Evolutionary conservation across 2,888 invertebrate genomes (phyloP), one percentile per base, ranked within the genome.

Genomic region (Allophyes oxyacanthae): DNA sequence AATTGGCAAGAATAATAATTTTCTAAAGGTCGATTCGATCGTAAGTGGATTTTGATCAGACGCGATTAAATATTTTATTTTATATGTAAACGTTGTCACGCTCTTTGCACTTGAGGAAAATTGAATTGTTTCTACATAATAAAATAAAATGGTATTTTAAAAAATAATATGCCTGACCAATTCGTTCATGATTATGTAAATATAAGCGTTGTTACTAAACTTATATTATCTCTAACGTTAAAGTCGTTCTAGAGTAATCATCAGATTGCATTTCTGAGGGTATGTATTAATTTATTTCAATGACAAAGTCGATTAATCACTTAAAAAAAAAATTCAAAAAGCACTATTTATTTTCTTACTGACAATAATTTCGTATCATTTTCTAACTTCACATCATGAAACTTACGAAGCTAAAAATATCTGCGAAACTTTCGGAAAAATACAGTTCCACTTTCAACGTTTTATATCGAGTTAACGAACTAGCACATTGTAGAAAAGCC

Each of bases 1-100:
- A 75, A 51, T 55, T 51, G 70, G 64, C 62, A 75, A 69, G 72
- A 75, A 81, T 77, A 73, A 79, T 76, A 72, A 75, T 80, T 78
- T 78, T 74, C 61, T 58, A 75, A 71, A 59, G 56, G 66, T 64
- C 57, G 72, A 73, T 72, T 64, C 72, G 20, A 20, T 20, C 20
- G 63, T 72, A 71, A 77, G 58, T 74, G 52, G 50, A 60, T 77
- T 77, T 63, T 66, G 62, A 70, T 74, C 56, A 66, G 57, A 70
- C 56, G 62, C 52, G 49, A 72, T 65, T 40, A 46, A 25, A 20
- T 56, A 46, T 59, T 41, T 49, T 14, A 38, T 49, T 38, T 38
- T 11, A 34, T 34, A 36, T 51, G 26, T 52, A 51, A 9, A 14
- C 28, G 13, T 2, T 34, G 52, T 54, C 44, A 51, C 38, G 49